Base-by-base conservation (phyloP, 2,113 vertebrate species). In the Sinocyclocheilus anshuiensis region DNA sequence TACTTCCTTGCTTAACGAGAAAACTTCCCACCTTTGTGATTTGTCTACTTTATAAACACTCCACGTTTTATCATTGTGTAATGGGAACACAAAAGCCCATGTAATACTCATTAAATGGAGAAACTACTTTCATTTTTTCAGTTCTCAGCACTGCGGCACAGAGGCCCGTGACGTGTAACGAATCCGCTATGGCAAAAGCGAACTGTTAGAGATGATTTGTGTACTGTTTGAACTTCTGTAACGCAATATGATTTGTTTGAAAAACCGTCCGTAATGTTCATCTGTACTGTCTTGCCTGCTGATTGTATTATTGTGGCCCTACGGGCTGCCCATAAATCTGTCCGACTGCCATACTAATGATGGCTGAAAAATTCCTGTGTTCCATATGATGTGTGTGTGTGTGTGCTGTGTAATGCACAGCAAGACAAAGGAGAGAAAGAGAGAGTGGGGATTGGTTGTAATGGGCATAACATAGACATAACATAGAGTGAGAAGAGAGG, bases 401-500 rank as follows among this genome's bases (percentile, higher is more conserved):
- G 72, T 63, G 63, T 84, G 76, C 18, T 71, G 59, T 84, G 13
- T 29, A 67, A 24, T 18, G 42, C 39, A 26, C 53, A 69, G 42
- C 59, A 72, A 86, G 86, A 84, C 59, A 61, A 76, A 86, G 75
- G 77, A 75, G 55, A 88, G 78, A 83, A 83, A 86, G 75, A 89
- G 55, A 85, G 79, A 81, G 67, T 86, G 72, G 77, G 67, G 78
- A 89, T 89, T 89, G 77, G 81, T 77, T 57, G 85, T 91, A 89
- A 90, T 90, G 89, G 89, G 80, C 72, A 42, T 89, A 88, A 82
- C 86, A 91, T 91, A 77, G 89, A 90, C 72, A 42, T 89, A 88
- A 82, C 86, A 91, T 91, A 77, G 89, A 90, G 84, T 89, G 86
- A 87, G 83, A 86, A 87, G 74, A 16, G 22, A 81, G 69, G 57